Evolutionary conservation across 2,797 vertebrate species (phyloP).

Genomic region (Nyctibius grandis): DNA sequence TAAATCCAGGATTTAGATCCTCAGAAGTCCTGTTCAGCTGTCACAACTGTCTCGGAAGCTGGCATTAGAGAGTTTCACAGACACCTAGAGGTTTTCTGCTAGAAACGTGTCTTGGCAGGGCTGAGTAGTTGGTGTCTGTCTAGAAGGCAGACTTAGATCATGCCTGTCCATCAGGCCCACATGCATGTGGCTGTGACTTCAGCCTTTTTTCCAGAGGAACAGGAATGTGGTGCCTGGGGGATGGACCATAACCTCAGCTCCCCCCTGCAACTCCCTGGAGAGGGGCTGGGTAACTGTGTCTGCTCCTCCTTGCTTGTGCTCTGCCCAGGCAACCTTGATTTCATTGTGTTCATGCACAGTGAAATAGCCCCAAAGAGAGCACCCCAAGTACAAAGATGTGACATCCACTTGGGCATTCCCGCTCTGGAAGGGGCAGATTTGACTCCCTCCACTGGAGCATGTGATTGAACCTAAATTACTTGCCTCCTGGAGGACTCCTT

Average conservation of each 20-base stretch:
- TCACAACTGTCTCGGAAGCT: constrained; percentile 29
- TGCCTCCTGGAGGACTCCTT: neutral
- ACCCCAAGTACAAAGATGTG: neutral
- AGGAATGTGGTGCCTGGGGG: accelerated
- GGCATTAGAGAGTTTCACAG: neutral
- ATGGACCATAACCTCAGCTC: neutral
- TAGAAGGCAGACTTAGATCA: neutral
- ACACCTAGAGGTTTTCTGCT: neutral
- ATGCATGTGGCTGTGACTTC: neutral
- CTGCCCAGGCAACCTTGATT: neutral
- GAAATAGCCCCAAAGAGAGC: neutral
- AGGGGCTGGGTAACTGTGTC: neutral
- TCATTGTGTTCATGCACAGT: neutral
- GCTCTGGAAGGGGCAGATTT: neutral
- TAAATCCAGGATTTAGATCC: constrained; percentile 41
- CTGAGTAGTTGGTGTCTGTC: neutral
- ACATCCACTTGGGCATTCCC: neutral
- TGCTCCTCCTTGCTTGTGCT: neutral
- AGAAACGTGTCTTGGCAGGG: neutral
- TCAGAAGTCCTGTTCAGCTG: neutral
- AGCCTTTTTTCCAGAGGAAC: neutral
- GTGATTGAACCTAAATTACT: neutral
- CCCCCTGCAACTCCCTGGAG: too few species aligned
- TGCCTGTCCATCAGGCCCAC: neutral
- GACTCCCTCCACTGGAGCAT: neutral